Evolutionary conservation across 1,140 invertebrate species (phyloP), one percentile per base, ranked within the genome.

Genomic region (Drosophila biarmipes): DNA sequence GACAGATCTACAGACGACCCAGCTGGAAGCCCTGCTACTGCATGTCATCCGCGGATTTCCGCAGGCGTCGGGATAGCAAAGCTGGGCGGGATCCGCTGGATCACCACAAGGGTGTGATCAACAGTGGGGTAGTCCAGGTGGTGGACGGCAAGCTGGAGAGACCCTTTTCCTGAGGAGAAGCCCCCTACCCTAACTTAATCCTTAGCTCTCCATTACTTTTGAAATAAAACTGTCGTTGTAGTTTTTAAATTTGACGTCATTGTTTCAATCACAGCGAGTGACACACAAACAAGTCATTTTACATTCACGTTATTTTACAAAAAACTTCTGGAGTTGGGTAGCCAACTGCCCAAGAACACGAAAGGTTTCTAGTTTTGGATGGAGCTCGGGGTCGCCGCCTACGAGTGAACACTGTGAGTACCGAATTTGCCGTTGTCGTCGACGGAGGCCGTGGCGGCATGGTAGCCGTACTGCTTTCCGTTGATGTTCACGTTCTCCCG

Each of bases 11-110:
- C 19, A 59, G 77, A 1, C 57, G 71, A 0, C 87, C 86, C 29
- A 82, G 74, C 34, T 92, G 91, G 91, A 91, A 91, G 40, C 91
- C 91, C 17, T 91, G 91, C 52, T 91, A 91, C 56, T 92, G 91
- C 59, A 79, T 91, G 74, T 77, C 78, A 14, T 81, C 86, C 42
- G 43, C 49, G 1, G 90, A 91, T 27, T 87, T 78, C 27, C 17
- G 90, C n/a, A 54, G 81, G 0, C 76, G 90, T 5, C 73, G 90
- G 7, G 78, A 82, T 2, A 85, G 49, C 27, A 80, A 79, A 35
- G 19, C 45, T 7, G 46, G n/a, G 6, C 58, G 48, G 10, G 48
- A 68, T n/a, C 24, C 38, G 21, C 12, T 19, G 4, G 15, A 34
- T 38, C 63, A 64, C 10, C 35, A 42, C 0, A 49, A 40, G 7